phyloP scores from a whole-genome alignment of 2,888 invertebrate species.

The Bugula neritina region DNA sequence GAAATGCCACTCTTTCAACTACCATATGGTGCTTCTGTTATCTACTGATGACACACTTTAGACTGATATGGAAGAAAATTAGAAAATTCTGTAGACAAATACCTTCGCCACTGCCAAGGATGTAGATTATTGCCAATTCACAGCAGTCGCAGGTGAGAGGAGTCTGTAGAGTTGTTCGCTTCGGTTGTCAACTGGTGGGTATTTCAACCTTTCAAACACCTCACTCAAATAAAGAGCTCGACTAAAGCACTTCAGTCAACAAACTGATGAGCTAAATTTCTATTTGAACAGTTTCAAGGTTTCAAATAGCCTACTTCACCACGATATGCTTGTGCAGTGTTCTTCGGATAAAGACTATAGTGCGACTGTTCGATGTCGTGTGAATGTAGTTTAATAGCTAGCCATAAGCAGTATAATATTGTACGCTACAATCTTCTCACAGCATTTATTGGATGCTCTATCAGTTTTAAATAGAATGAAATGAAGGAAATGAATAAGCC shows the following conservation, averaged over 20 bases:
- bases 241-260: slow-evolving; percentile 25
- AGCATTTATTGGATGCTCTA: too few species aligned
- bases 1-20: background rate
- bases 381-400: too few species aligned
- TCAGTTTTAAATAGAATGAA: too few species aligned
- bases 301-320: slow-evolving; percentile 15
- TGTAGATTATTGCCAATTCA: background rate
- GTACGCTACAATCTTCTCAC: too few species aligned
- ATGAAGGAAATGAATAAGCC: too few species aligned
- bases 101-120: slow-evolving; percentile 1
- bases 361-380: too few species aligned
- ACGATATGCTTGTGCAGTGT: too few species aligned
- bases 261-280: slow-evolving; percentile 17
- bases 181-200: background rate
- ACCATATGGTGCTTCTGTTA: background rate
- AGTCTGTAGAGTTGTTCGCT: background rate
- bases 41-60: background rate
- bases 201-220: background rate
- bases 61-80: background rate
- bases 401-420: too few species aligned
- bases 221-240: background rate
- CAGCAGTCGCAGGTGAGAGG: background rate
- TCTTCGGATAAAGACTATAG: too few species aligned
- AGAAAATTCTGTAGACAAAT: slow-evolving; percentile 4
- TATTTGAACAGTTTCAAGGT: slow-evolving; percentile 1